phyloP scores from a whole-genome alignment of 2,888 invertebrate species.

The Hoplodrina blanda region DNA sequence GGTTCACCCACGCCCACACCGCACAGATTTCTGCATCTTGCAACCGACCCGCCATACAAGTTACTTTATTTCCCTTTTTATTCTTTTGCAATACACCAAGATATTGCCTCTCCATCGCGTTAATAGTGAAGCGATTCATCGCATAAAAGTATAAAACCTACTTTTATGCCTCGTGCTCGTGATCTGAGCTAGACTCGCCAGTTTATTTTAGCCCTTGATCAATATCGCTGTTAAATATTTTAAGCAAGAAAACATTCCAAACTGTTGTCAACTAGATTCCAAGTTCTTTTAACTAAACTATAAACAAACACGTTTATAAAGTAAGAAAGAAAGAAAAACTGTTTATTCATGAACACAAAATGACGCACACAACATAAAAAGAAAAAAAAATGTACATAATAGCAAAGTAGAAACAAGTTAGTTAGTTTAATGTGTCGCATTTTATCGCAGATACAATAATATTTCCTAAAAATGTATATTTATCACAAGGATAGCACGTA shows the following conservation, averaged over 20 bases:
- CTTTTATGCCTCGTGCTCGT: conserved; percentile 67
- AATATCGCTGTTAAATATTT: conserved; percentile 19
- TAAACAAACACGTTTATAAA: conserved; percentile 10
- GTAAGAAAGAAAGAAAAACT: too few relatives aligned
- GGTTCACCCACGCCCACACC: conserved; percentile 87
- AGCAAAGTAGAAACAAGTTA: too few relatives aligned
- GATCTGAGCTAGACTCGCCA: conserved; percentile 35
- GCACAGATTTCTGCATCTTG: conserved; percentile 90
- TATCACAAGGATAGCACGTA: conserved; percentile 53
- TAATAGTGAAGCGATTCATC: conserved; percentile 82
- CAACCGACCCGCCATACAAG: conserved; percentile 88
- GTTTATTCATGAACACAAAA: too few relatives aligned
- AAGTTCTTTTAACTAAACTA: conserved; percentile 12
- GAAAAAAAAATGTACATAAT: too few relatives aligned
- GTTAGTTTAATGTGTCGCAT: too few relatives aligned
- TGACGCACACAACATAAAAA: too few relatives aligned
- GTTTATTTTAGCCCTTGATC: conserved; percentile 52
- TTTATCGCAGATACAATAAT: conserved; percentile 36
- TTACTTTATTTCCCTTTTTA: conserved; percentile 88
- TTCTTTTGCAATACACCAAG: conserved; percentile 85
- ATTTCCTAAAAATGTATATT: conserved; percentile 56
- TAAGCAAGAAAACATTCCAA: neutral
- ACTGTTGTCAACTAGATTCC: conserved; percentile 5
- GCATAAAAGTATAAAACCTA: conserved; percentile 64
- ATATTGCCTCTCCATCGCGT: conserved; percentile 80